Base-by-base conservation (phyloP, 2,888 invertebrate genomes). In the Melangyna quadrimaculata region DNA sequence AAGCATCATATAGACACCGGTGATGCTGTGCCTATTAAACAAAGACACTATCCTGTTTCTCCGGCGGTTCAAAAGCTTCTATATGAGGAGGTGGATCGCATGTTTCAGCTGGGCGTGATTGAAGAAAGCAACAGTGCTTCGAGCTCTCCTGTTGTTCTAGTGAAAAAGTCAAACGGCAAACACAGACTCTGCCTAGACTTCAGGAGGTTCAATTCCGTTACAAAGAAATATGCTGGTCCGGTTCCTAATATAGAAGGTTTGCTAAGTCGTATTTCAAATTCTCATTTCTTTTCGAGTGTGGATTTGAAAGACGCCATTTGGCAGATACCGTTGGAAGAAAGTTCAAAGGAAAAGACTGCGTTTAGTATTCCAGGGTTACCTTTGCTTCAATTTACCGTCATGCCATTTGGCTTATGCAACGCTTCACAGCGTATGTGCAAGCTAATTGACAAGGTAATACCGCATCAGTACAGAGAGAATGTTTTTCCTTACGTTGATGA, bases 171-270 rank as follows among this genome's bases (percentile, higher is more conserved):
- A n/a, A n/a, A n/a, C n/a, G n/a, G n/a, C n/a, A n/a, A n/a, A n/a
- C n/a, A n/a, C n/a, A n/a, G n/a, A n/a, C n/a, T n/a, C n/a, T n/a
- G 3, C 27, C 3, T n/a, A n/a, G n/a, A n/a, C n/a, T n/a, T n/a
- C n/a, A 22, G 40, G 24, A 61, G 27, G 27, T 40, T 61, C 24
- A 43, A 61, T 40, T 12, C 3, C 24, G 61, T 61, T n/a, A 43
- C 61, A 14, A 43, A 61, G 24, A 61, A 61, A 14, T 40, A 40
- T 43, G 40, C 43, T 6, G 24, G 27, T 24, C 40, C 40, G 0
- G 40, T 61, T 35, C 43, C 61, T 1, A 40, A 61, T 61, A 61
- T 61, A 3, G 61, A 61, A 40, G 61, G 43, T n/a, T 61, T 61
- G 40, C 24, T 61, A 61, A 37, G 61, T 14, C 61, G 61, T 6